Evolutionary conservation across 2,113 vertebrate genomes (phyloP).

Genomic region (Microcebus griseorufus): DNA sequence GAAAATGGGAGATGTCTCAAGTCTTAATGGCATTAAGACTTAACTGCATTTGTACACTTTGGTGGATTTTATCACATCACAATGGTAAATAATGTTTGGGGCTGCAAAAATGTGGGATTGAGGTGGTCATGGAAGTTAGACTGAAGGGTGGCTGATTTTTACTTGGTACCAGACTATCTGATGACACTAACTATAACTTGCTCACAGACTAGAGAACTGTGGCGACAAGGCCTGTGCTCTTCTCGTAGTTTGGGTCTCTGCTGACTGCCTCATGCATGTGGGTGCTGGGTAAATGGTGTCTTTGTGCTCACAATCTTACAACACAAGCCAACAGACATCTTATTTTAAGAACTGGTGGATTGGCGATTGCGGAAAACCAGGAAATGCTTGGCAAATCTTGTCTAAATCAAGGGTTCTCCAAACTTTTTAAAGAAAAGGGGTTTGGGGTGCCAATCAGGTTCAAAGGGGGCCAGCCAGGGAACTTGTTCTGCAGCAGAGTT

Average conservation of each 20-base stretch:
- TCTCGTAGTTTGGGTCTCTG: neutral
- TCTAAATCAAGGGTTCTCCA: neutral
- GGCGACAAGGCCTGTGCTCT: neutral
- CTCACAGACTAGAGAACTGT: neutral
- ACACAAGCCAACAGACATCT: neutral
- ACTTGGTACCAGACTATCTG: too few relatives aligned
- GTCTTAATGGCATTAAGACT: neutral
- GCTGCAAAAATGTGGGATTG: neutral
- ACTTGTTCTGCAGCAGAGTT: neutral
- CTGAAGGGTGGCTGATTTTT: neutral
- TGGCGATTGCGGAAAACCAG: neutral
- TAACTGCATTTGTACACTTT: constrained; percentile 1
- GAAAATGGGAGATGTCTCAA: constrained; percentile 22
- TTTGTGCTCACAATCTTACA: neutral
- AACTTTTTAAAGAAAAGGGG: neutral
- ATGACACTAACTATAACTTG: neutral
- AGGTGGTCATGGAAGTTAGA: neutral
- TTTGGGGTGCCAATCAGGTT: neutral
- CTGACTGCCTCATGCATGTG: neutral
- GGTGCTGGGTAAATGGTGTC: neutral
- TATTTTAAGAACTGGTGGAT: neutral
- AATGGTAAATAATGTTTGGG: neutral
- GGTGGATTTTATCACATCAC: neutral
- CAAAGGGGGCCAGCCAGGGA: neutral
- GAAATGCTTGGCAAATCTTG: neutral